Base-by-base conservation (phyloP, 2,888 invertebrate species). In the Tenthredo scrophulariae region DNA sequence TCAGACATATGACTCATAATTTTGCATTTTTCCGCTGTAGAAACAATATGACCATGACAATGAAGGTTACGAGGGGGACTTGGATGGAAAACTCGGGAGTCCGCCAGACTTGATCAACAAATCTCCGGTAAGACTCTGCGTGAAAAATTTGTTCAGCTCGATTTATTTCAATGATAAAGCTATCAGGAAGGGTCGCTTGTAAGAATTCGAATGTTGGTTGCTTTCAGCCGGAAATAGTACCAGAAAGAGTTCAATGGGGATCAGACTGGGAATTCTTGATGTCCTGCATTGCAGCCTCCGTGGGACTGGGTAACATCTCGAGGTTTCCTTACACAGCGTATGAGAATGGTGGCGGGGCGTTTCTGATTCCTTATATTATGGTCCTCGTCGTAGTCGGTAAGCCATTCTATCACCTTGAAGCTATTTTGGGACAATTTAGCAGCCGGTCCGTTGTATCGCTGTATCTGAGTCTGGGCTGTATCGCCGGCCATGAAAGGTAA, bases 361-460 rank as follows among this genome's bases (percentile, higher is more conserved):
- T 96, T 89, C 92, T 96, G 33, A 95, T 96, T 86, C 96, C 96
- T 0, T 96, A 96, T 88, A 91, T 96, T 46, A 94, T 96, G 67
- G 95, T 96, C 1, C 92, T 96, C 33, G 91, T 96, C 40, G 89
- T 96, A 75, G 95, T 96, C 86, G 97, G 97, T 80, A 96, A 97
- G 89, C 97, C 97, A 0, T 95, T 98, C 94, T 98, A 98, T 92
- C 97, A 97, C 91, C 94, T 98, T 91, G 98, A 98, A 93, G 96
- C 97, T 94, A 94, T 96, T 1, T 92, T 98, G 13, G 98, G 98
- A 15, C 98, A 98, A 92, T 98, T 98, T 91, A 96, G 96, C 85
- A 96, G 97, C 85, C 95, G 95, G 89, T 97, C 98, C 84, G 96
- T 97, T 10, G 96, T 97, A 0, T n/a, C 2, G 43, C n/a, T 10